Evolutionary conservation across 2,888 invertebrate species (phyloP).

Genomic region (Troides helena): DNA sequence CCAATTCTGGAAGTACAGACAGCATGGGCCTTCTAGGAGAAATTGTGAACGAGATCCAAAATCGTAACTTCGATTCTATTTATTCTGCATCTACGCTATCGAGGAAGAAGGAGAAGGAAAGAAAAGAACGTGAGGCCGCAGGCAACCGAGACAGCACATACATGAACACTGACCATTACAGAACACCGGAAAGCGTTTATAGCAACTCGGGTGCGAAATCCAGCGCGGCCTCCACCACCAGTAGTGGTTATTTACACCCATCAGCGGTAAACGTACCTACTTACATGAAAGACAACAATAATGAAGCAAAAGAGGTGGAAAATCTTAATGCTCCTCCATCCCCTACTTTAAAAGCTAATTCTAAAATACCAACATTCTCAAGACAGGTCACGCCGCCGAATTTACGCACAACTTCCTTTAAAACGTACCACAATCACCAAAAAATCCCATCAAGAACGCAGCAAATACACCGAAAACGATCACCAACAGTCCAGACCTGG

Average conservation of each 20-base stretch:
- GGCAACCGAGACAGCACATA: slow-evolving; percentile 78
- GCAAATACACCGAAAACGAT: slow-evolving; percentile 53
- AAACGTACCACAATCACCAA: slow-evolving; percentile 66
- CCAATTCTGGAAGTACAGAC: slow-evolving; percentile 80
- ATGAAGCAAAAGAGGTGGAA: slow-evolving; percentile 53
- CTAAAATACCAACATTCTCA: slow-evolving; percentile 72
- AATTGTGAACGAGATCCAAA: slow-evolving; percentile 93
- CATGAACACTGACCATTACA: slow-evolving; percentile 81
- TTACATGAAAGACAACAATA: slow-evolving; percentile 45
- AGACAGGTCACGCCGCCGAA: slow-evolving; percentile 77
- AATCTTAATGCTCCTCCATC: slow-evolving; percentile 55
- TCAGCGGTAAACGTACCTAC: slow-evolving; percentile 85
- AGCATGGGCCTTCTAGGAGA: slow-evolving; percentile 90
- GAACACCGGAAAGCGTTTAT: slow-evolving; percentile 82
- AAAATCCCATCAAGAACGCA: slow-evolving; percentile 53
- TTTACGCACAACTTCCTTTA: slow-evolving; percentile 66
- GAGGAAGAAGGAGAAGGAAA: slow-evolving; percentile 79
- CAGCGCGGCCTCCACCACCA: slow-evolving; percentile 81
- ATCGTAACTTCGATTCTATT: slow-evolving; percentile 91
- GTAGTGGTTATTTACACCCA: slow-evolving; percentile 87
- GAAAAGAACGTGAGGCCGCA: slow-evolving; percentile 48
- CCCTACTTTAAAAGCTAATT: slow-evolving; percentile 65
- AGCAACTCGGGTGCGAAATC: slow-evolving; percentile 82
- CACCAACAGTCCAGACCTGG: slow-evolving; percentile 85
- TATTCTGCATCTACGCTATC: slow-evolving; percentile 89